These are phyloP conservation scores for Entomobrya multifasciata DNA, from an alignment of 2,888 invertebrate species.

Conservation along the genomic window DNA sequence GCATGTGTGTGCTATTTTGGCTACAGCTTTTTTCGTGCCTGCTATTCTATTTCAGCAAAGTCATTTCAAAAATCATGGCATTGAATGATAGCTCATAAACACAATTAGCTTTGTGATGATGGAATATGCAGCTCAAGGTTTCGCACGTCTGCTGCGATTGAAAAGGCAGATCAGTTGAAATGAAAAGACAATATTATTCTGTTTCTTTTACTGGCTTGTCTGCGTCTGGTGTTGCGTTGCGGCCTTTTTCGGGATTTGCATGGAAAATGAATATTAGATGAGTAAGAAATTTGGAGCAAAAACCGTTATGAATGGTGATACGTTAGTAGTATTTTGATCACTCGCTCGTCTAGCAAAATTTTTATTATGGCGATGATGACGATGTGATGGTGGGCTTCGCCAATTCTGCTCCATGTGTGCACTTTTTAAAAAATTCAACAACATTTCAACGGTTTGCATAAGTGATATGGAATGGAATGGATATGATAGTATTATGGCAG, in stretches of 20 bases:
- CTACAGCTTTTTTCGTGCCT: background rate
- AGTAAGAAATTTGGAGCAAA: constrained; percentile 16
- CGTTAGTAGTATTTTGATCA: constrained; percentile 30
- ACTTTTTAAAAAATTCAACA: too few species aligned
- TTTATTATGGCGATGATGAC: background rate
- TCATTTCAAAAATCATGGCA: background rate
- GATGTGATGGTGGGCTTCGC: constrained; percentile 7
- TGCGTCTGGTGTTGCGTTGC: background rate
- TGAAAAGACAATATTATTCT: constrained; percentile 14
- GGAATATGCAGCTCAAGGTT: background rate
- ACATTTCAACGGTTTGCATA: too few species aligned
- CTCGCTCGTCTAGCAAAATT: background rate
- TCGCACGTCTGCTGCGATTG: background rate
- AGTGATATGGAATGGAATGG: too few species aligned
- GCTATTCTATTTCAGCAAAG: background rate
- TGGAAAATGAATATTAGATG: background rate
- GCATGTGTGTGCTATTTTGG: background rate
- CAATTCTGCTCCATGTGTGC: background rate
- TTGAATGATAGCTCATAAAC: too few species aligned
- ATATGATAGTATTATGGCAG: too few species aligned
- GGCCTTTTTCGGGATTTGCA: constrained; percentile 6
- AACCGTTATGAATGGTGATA: constrained; percentile 61
- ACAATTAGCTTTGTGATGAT: background rate
- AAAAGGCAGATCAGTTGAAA: background rate
- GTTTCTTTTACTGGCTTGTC: background rate